A percentile compares a stretch with the other conserved stretches of the same genome.
Conservation (phyloP, 2,113 vertebrate species). For the Silurus asotus region DNA sequence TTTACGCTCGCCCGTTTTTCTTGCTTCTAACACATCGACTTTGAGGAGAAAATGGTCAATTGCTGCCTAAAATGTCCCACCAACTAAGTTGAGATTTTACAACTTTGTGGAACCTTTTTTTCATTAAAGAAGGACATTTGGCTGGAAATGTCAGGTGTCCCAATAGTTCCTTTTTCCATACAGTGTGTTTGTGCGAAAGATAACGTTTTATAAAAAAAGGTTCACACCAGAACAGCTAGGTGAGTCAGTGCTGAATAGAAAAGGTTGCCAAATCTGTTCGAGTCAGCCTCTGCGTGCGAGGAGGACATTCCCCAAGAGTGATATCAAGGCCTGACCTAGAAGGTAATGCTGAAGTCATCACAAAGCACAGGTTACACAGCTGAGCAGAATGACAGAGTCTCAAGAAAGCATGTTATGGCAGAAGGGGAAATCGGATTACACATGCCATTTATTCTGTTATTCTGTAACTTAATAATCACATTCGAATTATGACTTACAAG, state of each 20-base stretch:
- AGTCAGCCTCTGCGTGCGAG: background rate
- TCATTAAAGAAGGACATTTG: too few relatives aligned
- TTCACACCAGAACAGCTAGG: background rate
- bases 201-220: background rate
- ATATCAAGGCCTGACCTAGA: background rate
- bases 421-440: background rate
- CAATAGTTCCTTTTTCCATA: too few relatives aligned
- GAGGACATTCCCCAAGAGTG: conserved; percentile 8
- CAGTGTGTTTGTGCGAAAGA: background rate
- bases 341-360: background rate
- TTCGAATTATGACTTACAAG: too few relatives aligned
- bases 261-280: background rate
- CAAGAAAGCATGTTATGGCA: background rate
- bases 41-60: too few relatives aligned
- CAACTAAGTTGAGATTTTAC: too few relatives aligned
- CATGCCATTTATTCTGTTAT: background rate
- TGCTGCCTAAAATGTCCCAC: too few relatives aligned
- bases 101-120: too few relatives aligned
- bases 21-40: too few relatives aligned
- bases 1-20: too few relatives aligned
- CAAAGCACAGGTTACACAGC: background rate
- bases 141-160: too few relatives aligned
- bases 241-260: background rate
- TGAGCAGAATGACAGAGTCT: background rate
- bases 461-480: too few relatives aligned